A percentile compares a stretch with the other conserved stretches of the same genome.
Evolutionary conservation across 1,140 invertebrate species (phyloP).

Genomic region (Laupala kohalensis): DNA sequence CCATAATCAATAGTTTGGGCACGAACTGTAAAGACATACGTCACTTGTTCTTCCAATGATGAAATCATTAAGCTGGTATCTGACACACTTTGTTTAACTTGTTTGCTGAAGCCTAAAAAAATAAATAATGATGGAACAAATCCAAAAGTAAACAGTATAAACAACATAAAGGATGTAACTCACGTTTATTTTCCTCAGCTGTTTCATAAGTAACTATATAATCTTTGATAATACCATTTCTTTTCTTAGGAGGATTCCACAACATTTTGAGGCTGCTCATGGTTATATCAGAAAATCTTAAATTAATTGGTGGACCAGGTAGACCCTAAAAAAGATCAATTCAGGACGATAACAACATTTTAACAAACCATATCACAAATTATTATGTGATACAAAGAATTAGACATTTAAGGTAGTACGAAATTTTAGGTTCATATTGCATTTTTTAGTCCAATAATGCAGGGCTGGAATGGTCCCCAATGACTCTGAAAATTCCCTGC

Average conservation of each 20-base stretch:
- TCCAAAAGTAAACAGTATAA: background rate
- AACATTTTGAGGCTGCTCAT: slow-evolving; percentile 84
- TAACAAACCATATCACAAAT: background rate
- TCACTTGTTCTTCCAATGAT: slow-evolving; percentile 80
- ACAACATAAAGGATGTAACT: slow-evolving; percentile 22
- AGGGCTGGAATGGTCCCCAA: too few species aligned
- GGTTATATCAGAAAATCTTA: slow-evolving; percentile 84
- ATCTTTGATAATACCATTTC: slow-evolving; percentile 81
- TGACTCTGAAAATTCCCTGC: too few species aligned
- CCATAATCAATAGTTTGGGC: slow-evolving; percentile 81
- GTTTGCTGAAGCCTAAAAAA: slow-evolving; percentile 66
- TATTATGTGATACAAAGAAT: background rate
- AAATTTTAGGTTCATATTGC: too few species aligned
- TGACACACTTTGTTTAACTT: slow-evolving; percentile 85
- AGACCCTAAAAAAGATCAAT: slow-evolving; percentile 52
- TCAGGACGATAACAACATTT: background rate
- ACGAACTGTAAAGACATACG: slow-evolving; percentile 79
- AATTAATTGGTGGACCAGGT: slow-evolving; percentile 67
- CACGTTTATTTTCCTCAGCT: slow-evolving; percentile 77
- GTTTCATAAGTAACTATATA: slow-evolving; percentile 93
- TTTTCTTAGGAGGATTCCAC: slow-evolving; percentile 79
- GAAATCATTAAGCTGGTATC: slow-evolving; percentile 65
- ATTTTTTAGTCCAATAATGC: too few species aligned
- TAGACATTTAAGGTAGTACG: too few species aligned
- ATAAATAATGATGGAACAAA: background rate